Conservation (phyloP, 2,888 invertebrate genomes). For the Protula sp. region DNA sequence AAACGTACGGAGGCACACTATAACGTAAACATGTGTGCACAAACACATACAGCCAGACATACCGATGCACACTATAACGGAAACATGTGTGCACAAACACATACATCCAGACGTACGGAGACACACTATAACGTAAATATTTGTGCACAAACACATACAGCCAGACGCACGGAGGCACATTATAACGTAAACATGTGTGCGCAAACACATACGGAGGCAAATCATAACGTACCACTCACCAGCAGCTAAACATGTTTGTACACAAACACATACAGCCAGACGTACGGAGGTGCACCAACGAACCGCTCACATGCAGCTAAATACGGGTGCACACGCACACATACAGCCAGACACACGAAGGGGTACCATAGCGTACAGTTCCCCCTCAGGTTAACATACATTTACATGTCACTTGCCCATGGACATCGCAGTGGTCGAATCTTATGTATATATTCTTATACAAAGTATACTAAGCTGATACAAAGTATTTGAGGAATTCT, state of each 20-base stretch:
- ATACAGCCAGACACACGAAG: not conserved
- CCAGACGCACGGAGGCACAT: not conserved
- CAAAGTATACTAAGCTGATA: no score
- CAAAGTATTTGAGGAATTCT: no score
- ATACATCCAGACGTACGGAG: not conserved
- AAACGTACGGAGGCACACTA: no score
- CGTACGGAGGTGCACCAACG: not conserved
- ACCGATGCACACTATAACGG: not conserved
- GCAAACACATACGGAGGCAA: not conserved
- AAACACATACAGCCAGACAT: conserved; percentile 1
- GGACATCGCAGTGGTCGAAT: no score
- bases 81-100: not conserved
- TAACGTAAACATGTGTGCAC: conserved; percentile 1
- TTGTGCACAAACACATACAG: not conserved
- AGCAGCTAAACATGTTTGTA: not conserved
- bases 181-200: not conserved
- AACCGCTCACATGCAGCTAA: not conserved
- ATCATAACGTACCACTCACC: not conserved
- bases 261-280: no score
- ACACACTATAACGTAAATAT: conserved; percentile 1
- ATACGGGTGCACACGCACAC: conserved; percentile 1
- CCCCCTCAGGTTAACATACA: no score
- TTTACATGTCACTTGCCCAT: no score
- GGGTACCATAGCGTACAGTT: no score
- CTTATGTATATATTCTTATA: no score